Base-by-base conservation (phyloP, 2,113 vertebrate genomes). In the Toxostoma redivivum region DNA sequence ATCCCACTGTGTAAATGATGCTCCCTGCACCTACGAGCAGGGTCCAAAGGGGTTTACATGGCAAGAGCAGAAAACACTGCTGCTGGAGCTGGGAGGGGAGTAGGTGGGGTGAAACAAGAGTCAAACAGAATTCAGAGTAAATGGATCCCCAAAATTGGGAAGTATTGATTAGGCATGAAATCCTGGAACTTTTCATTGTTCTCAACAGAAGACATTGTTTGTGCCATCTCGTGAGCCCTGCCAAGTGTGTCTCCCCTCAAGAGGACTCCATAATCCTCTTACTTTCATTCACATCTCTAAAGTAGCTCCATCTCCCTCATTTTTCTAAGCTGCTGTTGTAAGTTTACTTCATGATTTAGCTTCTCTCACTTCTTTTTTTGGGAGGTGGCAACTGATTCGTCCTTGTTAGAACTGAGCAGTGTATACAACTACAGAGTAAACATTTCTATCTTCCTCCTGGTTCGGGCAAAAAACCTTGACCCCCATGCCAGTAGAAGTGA, bases 1-100 rank as follows among this genome's bases (percentile, higher is more conserved):
- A 40, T 94, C 97, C 96, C 92, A 50, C 95, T 88, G 51, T 90
- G 94, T 82, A 96, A 97, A 92, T 40, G 83, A 94, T 85, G 95
- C 88, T 95, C 88, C 80, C 90, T 94, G 69, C 91, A 92, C 84
- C 64, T 15, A 54, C 0, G 2, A 70, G 92, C 28, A 54, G 57
- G 42, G 45, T 90, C 95, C 88, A 71, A 76, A 96, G 92, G 58
- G 81, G 82, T 89, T 87, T 73, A 79, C 54, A 37, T 5, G n/a
- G 50, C 85, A 76, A 69, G 71, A 90, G 76, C 69, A 96, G 83
- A 62, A 86, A 65, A 56, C 88, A 69, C 19, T 33, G 71, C 84
- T 62, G 60, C 71, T 54, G 51, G 35, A 7, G 18, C 48, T 62
- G 38, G 4, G 56, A 85, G 69, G 1, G 11, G 30, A 78, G 10